phyloP scores from a whole-genome alignment of 2,797 vertebrate species.

The Lutjanus argentimaculatus region DNA sequence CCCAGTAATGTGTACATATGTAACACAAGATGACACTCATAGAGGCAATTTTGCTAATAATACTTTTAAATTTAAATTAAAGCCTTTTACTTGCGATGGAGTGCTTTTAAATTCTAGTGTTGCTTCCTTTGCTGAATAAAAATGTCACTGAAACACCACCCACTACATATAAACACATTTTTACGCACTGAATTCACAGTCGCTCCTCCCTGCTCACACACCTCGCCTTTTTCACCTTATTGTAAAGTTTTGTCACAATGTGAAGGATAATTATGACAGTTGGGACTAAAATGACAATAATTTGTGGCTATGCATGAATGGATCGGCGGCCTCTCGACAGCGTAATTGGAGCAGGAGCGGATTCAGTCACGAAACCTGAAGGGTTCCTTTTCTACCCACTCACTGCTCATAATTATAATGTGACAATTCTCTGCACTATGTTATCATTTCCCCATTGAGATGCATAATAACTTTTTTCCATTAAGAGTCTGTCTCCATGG shows the following conservation, averaged over 20 bases:
- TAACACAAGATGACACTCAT: no score
- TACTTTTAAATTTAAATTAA: not conserved
- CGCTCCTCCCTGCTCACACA: slow-evolving; percentile 14
- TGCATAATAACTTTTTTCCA: slow-evolving; percentile 70
- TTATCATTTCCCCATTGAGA: slow-evolving; percentile 69
- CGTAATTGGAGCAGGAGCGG: slow-evolving; percentile 54
- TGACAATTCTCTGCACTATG: slow-evolving; percentile 62
- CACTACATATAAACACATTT: not conserved
- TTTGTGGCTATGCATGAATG: slow-evolving; percentile 57
- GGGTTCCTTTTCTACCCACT: slow-evolving; percentile 57
- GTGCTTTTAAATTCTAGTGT: not conserved
- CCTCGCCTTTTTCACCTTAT: slow-evolving; percentile 17
- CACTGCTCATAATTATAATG: slow-evolving; percentile 66
- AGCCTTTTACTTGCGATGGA: not conserved
- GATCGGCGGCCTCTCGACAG: slow-evolving; percentile 55
- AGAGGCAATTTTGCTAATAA: no score
- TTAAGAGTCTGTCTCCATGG: slow-evolving; percentile 63
- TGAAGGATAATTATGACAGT: slow-evolving; percentile 58
- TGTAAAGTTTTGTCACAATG: slow-evolving; percentile 43
- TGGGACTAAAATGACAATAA: slow-evolving; percentile 56
- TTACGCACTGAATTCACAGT: not conserved
- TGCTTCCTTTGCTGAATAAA: not conserved
- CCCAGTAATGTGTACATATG: no score
- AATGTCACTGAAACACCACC: not conserved
- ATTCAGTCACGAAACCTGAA: slow-evolving; percentile 58